Evolutionary conservation across 2,113 vertebrate species (phyloP).

Genomic region (Chiloscyllium plagiosum): DNA sequence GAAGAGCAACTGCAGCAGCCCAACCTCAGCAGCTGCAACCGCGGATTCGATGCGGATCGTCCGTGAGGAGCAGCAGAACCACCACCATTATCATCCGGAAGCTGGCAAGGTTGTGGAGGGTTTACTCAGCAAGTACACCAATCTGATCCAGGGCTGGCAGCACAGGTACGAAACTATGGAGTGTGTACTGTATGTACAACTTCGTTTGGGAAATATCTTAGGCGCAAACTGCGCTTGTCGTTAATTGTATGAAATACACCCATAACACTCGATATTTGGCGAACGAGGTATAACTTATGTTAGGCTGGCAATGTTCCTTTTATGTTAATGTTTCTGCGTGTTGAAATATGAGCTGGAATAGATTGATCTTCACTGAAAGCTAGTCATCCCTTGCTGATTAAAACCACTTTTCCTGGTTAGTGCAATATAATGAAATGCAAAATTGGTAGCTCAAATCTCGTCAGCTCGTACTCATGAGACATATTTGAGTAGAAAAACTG

Average conservation of each 20-base stretch:
- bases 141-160: constrained; percentile 95
- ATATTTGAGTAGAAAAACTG: background rate
- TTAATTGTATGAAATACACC: background rate
- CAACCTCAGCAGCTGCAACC: constrained; percentile 56
- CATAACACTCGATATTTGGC: background rate
- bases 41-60: constrained; percentile 54
- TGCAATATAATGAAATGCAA: background rate
- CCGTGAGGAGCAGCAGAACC: constrained; percentile 46
- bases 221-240: background rate
- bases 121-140: constrained; percentile 92
- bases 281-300: no score
- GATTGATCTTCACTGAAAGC: background rate
- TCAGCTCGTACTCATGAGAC: background rate
- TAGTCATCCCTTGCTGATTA: background rate
- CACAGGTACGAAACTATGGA: constrained; percentile 70
- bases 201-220: background rate
- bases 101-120: constrained; percentile 61
- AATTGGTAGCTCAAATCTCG: background rate
- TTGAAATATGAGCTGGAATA: background rate
- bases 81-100: constrained; percentile 47
- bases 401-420: background rate
- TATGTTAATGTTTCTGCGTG: background rate
- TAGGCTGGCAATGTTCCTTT: background rate
- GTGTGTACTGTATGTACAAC: background rate
- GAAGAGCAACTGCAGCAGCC: constrained; percentile 53